These are phyloP conservation scores for Tipula unca DNA, from an alignment of 2,888 invertebrate species.

Conservation along the genomic window DNA sequence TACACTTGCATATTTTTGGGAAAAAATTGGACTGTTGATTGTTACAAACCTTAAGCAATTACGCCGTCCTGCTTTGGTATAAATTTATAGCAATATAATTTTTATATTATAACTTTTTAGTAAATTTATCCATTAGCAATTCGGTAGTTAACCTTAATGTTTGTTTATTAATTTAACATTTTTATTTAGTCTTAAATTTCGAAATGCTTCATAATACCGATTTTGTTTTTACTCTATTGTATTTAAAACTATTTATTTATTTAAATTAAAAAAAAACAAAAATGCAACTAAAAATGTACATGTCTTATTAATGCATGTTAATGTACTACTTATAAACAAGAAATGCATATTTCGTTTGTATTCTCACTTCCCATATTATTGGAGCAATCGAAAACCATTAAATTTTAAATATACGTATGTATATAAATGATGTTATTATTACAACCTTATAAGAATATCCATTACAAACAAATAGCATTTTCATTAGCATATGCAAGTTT, in stretches of 20 bases:
- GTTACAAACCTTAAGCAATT: too few relatives aligned
- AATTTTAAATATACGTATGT: background rate
- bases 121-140: background rate
- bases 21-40: too few relatives aligned
- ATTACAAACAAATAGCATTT: background rate
- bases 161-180: background rate
- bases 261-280: background rate
- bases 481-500: too few relatives aligned
- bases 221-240: background rate
- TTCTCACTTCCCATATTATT: background rate
- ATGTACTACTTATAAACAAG: background rate
- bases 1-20: too few relatives aligned
- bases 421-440: background rate
- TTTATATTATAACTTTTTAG: background rate
- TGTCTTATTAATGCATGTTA: background rate
- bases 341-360: background rate
- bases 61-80: too few relatives aligned
- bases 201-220: background rate
- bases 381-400: background rate
- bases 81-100: too few relatives aligned
- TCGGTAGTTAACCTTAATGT: background rate
- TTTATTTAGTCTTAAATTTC: background rate
- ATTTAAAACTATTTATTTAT: background rate
- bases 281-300: background rate
- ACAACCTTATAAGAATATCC: background rate